Base-by-base conservation (phyloP, 1,140 invertebrate genomes). In the Diachasma alloeum region DNA sequence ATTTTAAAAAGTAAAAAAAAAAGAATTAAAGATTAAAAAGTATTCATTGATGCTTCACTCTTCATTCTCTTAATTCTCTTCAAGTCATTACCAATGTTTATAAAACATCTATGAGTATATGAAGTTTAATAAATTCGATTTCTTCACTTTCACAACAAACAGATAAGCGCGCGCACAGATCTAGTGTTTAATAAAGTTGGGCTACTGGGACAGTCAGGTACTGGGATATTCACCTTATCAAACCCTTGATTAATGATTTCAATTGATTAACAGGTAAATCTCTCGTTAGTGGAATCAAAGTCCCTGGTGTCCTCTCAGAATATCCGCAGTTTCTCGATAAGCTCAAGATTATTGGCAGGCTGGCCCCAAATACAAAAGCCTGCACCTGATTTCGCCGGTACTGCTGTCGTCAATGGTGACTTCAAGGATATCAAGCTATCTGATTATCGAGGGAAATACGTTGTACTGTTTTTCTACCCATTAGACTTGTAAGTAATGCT, bases 381-480 rank as follows among this genome's bases (percentile, higher is more conserved):
- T 31, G 97, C 97, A 0, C 97, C 97, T 11, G 90, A 96, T 81
- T 99, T 99, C 88, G 90, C 92, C 78, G 96, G 95, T 48, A 94
- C 93, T 36, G 97, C 98, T 26, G 97, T 99, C 0, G 91, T 98
- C 0, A 92, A 96, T 84, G 94, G 95, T 77, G 94, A 97, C 80
- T 99, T 99, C 83, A 96, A 98, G 88, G 92, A 95, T 31, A 94
- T 99, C 22, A 93, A 94, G 81, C 88, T 99, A 0, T 87, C 91
- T 6, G 96, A 99, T 85, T 99, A 94, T 86, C 92, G 92, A 81
- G 97, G 97, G 78, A 98, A 99, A 96, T 99, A 99, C 90, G 91
- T 99, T 37, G 95, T 98, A 11, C 88, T 98, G 15, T 95, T 98
- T 84, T 98, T 98, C 89, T 98, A 98, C 86, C 98, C 98, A 0